Conservation (phyloP, 2,888 invertebrate genomes). For the Cataglyphis cursor region DNA sequence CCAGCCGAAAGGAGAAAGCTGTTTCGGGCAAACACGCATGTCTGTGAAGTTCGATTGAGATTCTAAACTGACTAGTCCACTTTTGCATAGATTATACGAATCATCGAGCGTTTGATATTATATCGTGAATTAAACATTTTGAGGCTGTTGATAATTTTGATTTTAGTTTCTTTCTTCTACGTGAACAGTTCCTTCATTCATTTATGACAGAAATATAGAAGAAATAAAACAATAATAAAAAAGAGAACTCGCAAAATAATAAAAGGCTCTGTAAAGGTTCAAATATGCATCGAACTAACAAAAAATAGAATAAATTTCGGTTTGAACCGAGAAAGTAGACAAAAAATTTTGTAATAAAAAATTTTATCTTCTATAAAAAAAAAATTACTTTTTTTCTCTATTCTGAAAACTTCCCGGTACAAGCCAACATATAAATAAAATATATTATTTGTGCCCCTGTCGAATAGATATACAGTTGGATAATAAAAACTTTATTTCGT, state of each 20-base stretch:
- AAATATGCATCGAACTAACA: neutral
- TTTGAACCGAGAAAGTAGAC: neutral
- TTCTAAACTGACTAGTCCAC: neutral
- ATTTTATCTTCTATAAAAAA: too few relatives aligned
- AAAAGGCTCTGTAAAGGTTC: neutral
- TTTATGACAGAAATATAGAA: neutral
- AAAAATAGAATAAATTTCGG: neutral
- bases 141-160: neutral
- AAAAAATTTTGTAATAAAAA: too few relatives aligned
- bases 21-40: conserved; percentile 36
- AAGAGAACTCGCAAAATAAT: neutral
- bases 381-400: too few relatives aligned
- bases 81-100: conserved; percentile 18
- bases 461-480: too few relatives aligned
- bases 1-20: conserved; percentile 67
- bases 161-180: neutral
- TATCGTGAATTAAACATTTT: neutral
- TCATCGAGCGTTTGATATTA: neutral
- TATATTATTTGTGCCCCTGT: too few relatives aligned
- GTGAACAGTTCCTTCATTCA: neutral
- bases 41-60: conserved; percentile 34
- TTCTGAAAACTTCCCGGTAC: too few relatives aligned
- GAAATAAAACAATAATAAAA: neutral
- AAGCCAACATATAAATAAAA: too few relatives aligned
- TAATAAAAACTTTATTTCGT: too few relatives aligned